Evolutionary conservation across 2,888 invertebrate species (phyloP), one percentile per base, ranked within the genome.

Genomic region (Tetheella fluctuosa): DNA sequence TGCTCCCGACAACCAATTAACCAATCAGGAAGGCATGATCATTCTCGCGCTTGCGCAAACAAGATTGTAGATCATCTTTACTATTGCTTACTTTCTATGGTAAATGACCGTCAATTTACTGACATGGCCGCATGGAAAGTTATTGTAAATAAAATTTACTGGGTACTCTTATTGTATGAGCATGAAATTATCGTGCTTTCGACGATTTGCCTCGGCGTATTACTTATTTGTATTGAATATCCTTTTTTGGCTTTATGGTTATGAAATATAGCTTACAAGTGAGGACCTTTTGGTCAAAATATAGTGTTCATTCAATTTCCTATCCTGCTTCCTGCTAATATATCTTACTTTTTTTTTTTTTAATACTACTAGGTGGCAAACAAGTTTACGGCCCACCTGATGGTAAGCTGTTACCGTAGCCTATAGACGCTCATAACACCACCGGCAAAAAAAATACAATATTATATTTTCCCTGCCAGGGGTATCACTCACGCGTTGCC

Each of bases 21-120:
- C 78, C 74, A 77, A 80, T 76, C 71, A 78, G 73, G 75, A 78
- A 78, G 65, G 52, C 56, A 64, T 56, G 58, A 60, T 62, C 52
- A 54, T 68, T 64, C 54, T 39, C 58, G 54, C 62, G 61, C 60
- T 64, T 61, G 68, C 70, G 39, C 25, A 25, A 71, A 69, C 34
- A 34, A 34, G 69, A 73, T 71, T 70, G 56, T 57, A 25, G 23
- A 53, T 39, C 39, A 53, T 54, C 58, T 54, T 15, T 25, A 25
- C 17, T 52, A 73, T 73, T 69, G 48, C 63, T 52, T 57, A 54
- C 59, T 64, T 42, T 67, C 73, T 70, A 74, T 68, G 58, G 62
- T 59, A 54, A 59, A 53, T 23, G 39, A 52, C 30, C 34, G 64
- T 66, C 66, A 64, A 70, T 62, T 59, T 53, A 52, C 61, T 42